A percentile compares a stretch with the other conserved stretches of the same genome.
Conservation (phyloP, 2,113 vertebrate species). For the Laticauda laticaudata region DNA sequence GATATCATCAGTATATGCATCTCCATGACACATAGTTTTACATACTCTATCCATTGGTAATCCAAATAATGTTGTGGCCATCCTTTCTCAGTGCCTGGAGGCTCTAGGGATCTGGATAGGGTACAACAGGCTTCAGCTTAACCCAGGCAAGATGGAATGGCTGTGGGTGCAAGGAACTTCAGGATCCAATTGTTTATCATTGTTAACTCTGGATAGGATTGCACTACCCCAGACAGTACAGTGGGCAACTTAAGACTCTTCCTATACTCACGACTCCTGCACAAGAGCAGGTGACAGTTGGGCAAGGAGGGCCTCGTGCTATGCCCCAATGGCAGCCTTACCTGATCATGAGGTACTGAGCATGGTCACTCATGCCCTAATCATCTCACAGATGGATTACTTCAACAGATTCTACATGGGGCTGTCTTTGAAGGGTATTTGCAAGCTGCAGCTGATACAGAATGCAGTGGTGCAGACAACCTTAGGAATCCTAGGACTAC, state of each 20-base stretch:
- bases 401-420: neutral
- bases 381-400: neutral
- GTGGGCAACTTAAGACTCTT: neutral
- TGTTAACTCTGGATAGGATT: neutral
- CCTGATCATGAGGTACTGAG: neutral
- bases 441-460: neutral
- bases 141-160: neutral
- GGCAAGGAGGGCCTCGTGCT: neutral
- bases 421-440: neutral
- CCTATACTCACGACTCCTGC: neutral
- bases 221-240: neutral
- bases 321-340: neutral
- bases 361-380: neutral
- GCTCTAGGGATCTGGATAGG: neutral
- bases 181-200: neutral
- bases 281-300: neutral
- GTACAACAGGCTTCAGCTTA: neutral
- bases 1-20: neutral
- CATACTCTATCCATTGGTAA: neutral
- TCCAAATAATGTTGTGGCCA: neutral
- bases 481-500: neutral
- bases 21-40: neutral
- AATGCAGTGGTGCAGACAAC: neutral
- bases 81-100: neutral
- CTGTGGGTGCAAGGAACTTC: neutral